These are phyloP conservation scores for Calephelis perditalis DNA, from an alignment of 2,888 invertebrate species.

Conservation along the genomic window DNA sequence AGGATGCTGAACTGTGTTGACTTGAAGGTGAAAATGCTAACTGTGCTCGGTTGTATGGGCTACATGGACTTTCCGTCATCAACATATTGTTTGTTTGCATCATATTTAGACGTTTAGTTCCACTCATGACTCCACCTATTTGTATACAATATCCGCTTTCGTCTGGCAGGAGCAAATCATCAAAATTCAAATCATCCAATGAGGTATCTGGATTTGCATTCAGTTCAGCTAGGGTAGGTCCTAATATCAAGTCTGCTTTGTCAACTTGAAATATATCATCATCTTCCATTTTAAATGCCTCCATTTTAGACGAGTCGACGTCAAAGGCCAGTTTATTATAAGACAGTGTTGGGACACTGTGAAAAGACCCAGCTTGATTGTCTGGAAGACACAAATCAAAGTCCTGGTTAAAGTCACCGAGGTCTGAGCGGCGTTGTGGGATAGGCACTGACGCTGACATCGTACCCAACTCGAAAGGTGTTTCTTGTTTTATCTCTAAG, in stretches of 20 bases:
- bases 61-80: conserved; percentile 67
- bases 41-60: conserved; percentile 68
- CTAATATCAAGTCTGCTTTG: conserved; percentile 89
- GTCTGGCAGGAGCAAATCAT: conserved; percentile 87
- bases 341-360: conserved; percentile 58
- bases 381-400: conserved; percentile 77
- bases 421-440: conserved; percentile 72
- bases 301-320: conserved; percentile 68
- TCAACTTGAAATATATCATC: conserved; percentile 94
- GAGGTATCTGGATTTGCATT: conserved; percentile 91
- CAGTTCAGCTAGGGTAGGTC: conserved; percentile 90
- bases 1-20: conserved; percentile 79
- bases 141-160: conserved; percentile 79
- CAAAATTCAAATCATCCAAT: conserved; percentile 90
- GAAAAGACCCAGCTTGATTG: conserved; percentile 54
- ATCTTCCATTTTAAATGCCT: conserved; percentile 88
- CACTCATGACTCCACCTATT: conserved; percentile 69
- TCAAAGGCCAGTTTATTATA: conserved; percentile 62
- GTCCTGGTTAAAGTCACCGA: conserved; percentile 75
- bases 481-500: conserved; percentile 81
- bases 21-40: conserved; percentile 82
- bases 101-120: conserved; percentile 46
- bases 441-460: conserved; percentile 82
- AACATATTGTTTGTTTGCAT: conserved; percentile 44
- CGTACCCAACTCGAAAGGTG: conserved; percentile 60